Conservation (phyloP, 2,888 invertebrate species). For the Tinea trinotella region DNA sequence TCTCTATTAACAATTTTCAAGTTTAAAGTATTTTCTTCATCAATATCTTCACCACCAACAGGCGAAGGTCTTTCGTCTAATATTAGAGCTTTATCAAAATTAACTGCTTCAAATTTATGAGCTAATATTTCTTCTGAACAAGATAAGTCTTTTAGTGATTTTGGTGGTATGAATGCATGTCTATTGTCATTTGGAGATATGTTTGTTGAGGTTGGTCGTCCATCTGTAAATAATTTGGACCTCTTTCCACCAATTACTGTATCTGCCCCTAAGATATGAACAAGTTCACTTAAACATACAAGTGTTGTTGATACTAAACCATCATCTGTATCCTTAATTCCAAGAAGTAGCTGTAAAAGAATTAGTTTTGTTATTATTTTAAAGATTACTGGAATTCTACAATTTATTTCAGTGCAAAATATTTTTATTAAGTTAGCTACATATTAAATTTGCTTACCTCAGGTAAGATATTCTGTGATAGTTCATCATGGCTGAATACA, state of each 20-base stretch:
- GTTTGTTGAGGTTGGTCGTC: slow-evolving; percentile 77
- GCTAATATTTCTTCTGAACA: slow-evolving; percentile 46
- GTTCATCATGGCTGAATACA: slow-evolving; percentile 81
- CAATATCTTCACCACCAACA: slow-evolving; percentile 85
- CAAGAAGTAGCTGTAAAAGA: slow-evolving; percentile 83
- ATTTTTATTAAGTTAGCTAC: too few species aligned
- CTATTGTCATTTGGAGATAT: slow-evolving; percentile 21
- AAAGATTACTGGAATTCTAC: too few species aligned
- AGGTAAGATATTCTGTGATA: slow-evolving; percentile 86
- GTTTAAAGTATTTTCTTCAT: slow-evolving; percentile 41
- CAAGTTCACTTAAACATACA: slow-evolving; percentile 84
- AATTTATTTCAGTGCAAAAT: too few species aligned
- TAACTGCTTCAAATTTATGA: slow-evolving; percentile 31
- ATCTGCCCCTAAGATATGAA: slow-evolving; percentile 88
- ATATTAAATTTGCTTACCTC: slow-evolving; percentile 74
- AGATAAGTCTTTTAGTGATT: slow-evolving; percentile 42
- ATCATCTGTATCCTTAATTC: slow-evolving; percentile 90
- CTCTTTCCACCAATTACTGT: slow-evolving; percentile 88
- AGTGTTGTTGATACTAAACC: slow-evolving; percentile 86
- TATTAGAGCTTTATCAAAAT: slow-evolving; percentile 48
- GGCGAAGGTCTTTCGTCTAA: slow-evolving; percentile 85
- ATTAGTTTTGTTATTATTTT: too few species aligned
- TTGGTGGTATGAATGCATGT: slow-evolving; percentile 20
- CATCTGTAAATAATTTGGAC: slow-evolving; percentile 87
- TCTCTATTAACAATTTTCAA: slow-evolving; percentile 34